Evolutionary conservation across 2,113 vertebrate genomes (phyloP), one percentile per base, ranked within the genome.

Genomic region (Heterocephalus glaber): DNA sequence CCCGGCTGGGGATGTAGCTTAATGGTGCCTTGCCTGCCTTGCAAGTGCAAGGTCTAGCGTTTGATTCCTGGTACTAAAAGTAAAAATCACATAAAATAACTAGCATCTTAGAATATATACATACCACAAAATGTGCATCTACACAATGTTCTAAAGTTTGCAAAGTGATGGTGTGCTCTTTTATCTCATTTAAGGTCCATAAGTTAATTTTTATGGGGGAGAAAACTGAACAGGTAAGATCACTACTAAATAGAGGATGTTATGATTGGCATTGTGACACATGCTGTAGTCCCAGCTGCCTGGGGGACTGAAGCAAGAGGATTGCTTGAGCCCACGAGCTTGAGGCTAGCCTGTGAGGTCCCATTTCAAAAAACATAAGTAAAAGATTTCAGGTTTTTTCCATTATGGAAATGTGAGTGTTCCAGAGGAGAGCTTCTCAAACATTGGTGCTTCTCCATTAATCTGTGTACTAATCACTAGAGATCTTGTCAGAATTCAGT

Each of bases 121-220:
- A 80, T 41, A 44, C 19, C 26, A 90, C 74, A 86, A 89, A 89
- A 44, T 56, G 26, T n/a, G 44, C 7, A n/a, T 30, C 76, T 88
- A 35, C 16, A 47, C 61, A 65, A 30, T 72, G 49, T 52, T 90
- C 20, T 54, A 65, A 28, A 49, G 19, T 66, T 88, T 76, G 41
- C 33, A 72, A 88, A 89, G 19, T 81, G 70, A 77, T 91, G 44
- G n/a, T 49, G 77, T 20, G 54, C 44, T 20, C 47, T 65, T 61
- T 84, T 86, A 56, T 60, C 11, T 94, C 44, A 47, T n/a, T 90
- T 85, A 96, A 66, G 88, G 9, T 22, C 52, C 52, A 68, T 70
- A 81, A 17, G 58, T 63, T 61, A 61, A 66, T 76, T 92, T 90
- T 88, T 35, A 70, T 19, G 20, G 60, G 76, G 28, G 10, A 90